Evolutionary conservation across 2,888 invertebrate species (phyloP).

Genomic region (Onthophagus sagittarius): DNA sequence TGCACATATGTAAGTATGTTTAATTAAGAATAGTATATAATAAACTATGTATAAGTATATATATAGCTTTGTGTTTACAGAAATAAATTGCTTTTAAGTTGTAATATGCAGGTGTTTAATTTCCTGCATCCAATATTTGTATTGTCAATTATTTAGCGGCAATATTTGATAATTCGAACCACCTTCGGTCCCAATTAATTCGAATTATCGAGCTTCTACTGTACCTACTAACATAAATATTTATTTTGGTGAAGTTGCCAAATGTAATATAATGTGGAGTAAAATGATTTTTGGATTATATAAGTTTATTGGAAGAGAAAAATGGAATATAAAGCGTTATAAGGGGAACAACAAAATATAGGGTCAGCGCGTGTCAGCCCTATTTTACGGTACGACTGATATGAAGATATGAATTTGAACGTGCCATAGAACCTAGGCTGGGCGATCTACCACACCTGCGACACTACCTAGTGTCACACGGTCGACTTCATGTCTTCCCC

Average conservation of each 20-base stretch:
- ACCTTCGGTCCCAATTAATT: no score
- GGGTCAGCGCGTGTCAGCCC: slow-evolving; percentile 28
- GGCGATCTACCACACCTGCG: slow-evolving; percentile 35
- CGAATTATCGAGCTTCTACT: no score
- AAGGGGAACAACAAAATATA: slow-evolving; percentile 16
- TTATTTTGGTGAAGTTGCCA: background rate
- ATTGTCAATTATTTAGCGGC: no score
- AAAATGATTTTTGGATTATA: background rate
- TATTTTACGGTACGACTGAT: slow-evolving; percentile 27
- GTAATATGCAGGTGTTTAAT: no score
- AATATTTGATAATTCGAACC: no score
- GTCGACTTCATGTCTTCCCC: slow-evolving; percentile 30
- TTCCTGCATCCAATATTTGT: no score
- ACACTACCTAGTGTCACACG: slow-evolving; percentile 30
- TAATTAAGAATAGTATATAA: no score
- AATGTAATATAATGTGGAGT: background rate
- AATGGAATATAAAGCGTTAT: background rate
- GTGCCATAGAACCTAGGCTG: slow-evolving; percentile 11
- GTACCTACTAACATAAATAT: background rate
- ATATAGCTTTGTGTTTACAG: no score
- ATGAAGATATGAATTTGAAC: slow-evolving; percentile 37
- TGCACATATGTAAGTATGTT: no score
- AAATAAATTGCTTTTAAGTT: no score
- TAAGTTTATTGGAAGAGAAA: slow-evolving; percentile 1
- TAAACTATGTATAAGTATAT: no score